Percentiles rank a stretch among this genome's conserved stretches.
These are phyloP conservation scores for Xyrichtys novacula DNA, from an alignment of 2,797 vertebrate species.

Conservation along the genomic window DNA sequence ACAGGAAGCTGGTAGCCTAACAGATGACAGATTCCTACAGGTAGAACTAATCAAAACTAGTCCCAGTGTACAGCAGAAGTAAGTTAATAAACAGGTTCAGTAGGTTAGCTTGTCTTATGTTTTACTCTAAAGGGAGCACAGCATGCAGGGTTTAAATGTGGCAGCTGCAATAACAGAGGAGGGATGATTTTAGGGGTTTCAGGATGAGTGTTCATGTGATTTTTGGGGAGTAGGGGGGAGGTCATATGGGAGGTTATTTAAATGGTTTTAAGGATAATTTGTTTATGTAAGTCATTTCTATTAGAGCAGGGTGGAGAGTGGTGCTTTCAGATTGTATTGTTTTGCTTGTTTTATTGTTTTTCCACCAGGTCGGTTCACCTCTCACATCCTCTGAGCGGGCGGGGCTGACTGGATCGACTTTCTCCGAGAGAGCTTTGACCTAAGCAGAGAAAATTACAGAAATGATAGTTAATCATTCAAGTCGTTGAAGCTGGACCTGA, in stretches of 20 bases:
- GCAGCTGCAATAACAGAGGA: constrained; percentile 50
- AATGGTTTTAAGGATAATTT: constrained; percentile 66
- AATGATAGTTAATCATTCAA: background rate
- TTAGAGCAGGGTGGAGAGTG: constrained; percentile 51
- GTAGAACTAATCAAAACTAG: constrained; percentile 60
- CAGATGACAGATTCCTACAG: constrained; percentile 56
- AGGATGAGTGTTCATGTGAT: constrained; percentile 40
- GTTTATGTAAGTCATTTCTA: constrained; percentile 67
- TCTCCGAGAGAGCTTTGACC: constrained; percentile 97
- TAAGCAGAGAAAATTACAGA: constrained; percentile 58
- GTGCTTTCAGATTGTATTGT: constrained; percentile 72
- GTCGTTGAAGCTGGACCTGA: too few species aligned
- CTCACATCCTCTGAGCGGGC: constrained; percentile 94
- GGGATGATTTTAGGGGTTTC: constrained; percentile 29
- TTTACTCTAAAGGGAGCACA: constrained; percentile 62
- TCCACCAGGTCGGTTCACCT: constrained; percentile 44
- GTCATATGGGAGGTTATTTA: constrained; percentile 58
- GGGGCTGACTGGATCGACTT: constrained; percentile 93
- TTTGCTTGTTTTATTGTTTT: constrained; percentile 42
- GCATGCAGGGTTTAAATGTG: constrained; percentile 73
- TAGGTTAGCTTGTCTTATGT: constrained; percentile 60
- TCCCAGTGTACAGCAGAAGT: constrained; percentile 60
- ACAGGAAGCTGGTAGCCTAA: constrained; percentile 45
- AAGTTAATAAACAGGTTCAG: constrained; percentile 41
- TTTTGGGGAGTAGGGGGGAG: constrained; percentile 36